Conservation (phyloP, 2,888 invertebrate species). For the Alviniconcha strummeri region DNA sequence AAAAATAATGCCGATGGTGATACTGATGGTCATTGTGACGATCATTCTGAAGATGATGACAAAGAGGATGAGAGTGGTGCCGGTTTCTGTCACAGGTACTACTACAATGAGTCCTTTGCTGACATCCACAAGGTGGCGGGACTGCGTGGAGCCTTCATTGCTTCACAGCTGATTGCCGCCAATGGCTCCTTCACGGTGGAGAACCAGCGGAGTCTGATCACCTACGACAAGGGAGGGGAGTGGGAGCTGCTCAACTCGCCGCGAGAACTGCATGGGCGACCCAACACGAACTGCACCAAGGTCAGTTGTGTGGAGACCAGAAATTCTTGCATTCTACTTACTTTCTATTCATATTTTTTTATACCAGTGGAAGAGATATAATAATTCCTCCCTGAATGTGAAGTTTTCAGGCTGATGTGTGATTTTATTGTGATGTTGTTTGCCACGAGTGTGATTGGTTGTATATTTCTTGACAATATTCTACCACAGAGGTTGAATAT, state of each 20-base stretch:
- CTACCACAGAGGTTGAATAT: background rate
- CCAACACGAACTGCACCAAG: conserved; percentile 77
- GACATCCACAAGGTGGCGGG: conserved; percentile 92
- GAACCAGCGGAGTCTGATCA: conserved; percentile 86
- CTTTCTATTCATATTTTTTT: too few species aligned
- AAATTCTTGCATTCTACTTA: background rate
- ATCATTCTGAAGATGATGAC: background rate
- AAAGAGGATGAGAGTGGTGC: background rate
- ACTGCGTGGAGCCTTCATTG: conserved; percentile 90
- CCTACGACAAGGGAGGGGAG: conserved; percentile 89
- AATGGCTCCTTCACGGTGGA: conserved; percentile 78
- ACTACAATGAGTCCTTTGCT: conserved; percentile 81
- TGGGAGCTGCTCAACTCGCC: conserved; percentile 87
- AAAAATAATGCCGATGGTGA: background rate
- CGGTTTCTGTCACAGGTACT: conserved; percentile 77
- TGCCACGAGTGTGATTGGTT: too few species aligned
- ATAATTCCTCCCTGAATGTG: too few species aligned
- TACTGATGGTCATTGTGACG: background rate
- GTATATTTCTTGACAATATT: too few species aligned
- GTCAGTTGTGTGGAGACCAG: conserved; percentile 59
- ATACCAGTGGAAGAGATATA: too few species aligned
- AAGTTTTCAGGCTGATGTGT: too few species aligned
- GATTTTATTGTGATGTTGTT: too few species aligned
- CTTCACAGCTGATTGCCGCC: conserved; percentile 81
- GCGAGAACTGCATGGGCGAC: conserved; percentile 80